phyloP scores from a whole-genome alignment of 2,888 invertebrate genomes.

The Crematogaster levior region DNA sequence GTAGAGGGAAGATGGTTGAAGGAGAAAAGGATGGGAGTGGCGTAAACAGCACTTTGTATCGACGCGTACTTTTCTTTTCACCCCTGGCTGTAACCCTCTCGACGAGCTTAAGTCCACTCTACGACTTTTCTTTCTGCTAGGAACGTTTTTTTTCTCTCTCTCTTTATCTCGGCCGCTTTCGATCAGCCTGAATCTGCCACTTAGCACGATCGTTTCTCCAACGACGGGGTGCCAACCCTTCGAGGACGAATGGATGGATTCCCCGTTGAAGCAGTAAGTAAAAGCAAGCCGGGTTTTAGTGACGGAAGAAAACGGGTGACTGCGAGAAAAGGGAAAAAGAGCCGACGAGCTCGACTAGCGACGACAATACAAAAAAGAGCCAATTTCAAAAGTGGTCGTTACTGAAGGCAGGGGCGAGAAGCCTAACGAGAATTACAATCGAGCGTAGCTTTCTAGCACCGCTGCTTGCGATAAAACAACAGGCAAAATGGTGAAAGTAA shows the following conservation, averaged over 20 bases:
- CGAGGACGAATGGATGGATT: constrained; percentile 63
- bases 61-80: constrained; percentile 64
- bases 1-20: constrained; percentile 45
- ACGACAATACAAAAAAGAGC: constrained; percentile 41
- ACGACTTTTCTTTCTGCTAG: constrained; percentile 41
- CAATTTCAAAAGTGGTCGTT: constrained; percentile 56
- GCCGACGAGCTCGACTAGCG: constrained; percentile 13
- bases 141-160: constrained; percentile 51
- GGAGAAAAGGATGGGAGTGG: constrained; percentile 35
- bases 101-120: constrained; percentile 67
- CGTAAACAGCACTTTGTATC: constrained; percentile 74
- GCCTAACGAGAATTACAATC: constrained; percentile 33
- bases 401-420: background rate
- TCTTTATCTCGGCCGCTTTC: constrained; percentile 54
- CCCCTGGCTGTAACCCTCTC: constrained; percentile 57
- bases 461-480: constrained; percentile 26
- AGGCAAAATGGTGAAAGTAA: background rate
- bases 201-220: constrained; percentile 60
- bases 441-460: background rate
- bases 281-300: constrained; percentile 54
- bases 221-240: constrained; percentile 60
- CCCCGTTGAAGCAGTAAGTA: constrained; percentile 28
- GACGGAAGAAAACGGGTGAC: constrained; percentile 17
- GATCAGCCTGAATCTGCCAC: constrained; percentile 70
- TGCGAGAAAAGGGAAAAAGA: background rate